Base-by-base conservation (phyloP, 2,113 vertebrate genomes). In the Zosterops japonicus region DNA sequence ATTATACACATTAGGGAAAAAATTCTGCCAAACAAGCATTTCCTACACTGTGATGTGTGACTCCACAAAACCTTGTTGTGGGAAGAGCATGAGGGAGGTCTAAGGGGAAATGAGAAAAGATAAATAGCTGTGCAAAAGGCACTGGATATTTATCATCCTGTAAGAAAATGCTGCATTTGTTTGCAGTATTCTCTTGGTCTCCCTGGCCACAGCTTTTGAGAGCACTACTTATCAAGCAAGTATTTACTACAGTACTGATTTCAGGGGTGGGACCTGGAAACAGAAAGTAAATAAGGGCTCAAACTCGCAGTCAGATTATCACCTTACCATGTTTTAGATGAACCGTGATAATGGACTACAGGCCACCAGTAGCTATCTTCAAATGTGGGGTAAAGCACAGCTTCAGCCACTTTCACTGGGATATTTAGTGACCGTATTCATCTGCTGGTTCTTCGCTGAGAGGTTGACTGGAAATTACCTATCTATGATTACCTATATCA, bases 401-500 rank as follows among this genome's bases (percentile, higher is more conserved):
- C 35, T 82, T 87, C 61, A 90, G 0, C 39, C 9, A 27, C 35
- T 49, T 88, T 55, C 19, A 15, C 7, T 5, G 1, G 6, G 35
- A 4, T 39, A 78, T 29, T 70, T 49, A 53, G 31, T 5, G 2
- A 52, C 27, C 27, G 47, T 21, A 53, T 27, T 52, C 2, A 2
- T 59, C 39, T 71, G 29, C 35, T 85, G 44, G 17, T 39, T 90
- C 11, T 68, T 4, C 1, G n/a, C 46, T 87, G 44, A 64, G 50
- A 69, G 9, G 6, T 2, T 68, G 53, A 13, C 53, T 78, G 47
- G 21, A 93, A 83, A 69, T 52, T n/a, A 71, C 28, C 41, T 28
- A 28, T 29, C 44, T 5, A 13, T 0, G 0, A 28, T 47, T 49
- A 72, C 29, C 42, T 80, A 12, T 11, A 39, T 31, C 63, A 44